These are phyloP conservation scores for Toxotes jaculatrix DNA, from an alignment of 2,113 vertebrate genomes.

Conservation along the genomic window DNA sequence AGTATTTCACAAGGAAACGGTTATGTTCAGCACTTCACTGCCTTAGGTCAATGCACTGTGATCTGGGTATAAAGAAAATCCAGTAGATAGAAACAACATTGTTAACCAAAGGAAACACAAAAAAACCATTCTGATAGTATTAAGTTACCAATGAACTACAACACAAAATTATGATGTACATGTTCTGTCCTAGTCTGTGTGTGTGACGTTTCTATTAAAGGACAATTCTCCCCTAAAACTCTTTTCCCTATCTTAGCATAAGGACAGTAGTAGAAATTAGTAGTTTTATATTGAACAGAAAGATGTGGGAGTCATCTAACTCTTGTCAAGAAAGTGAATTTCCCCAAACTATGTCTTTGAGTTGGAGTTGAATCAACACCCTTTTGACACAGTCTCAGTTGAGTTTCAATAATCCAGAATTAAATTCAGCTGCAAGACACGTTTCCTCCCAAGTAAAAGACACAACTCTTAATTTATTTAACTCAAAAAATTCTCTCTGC, in stretches of 20 bases:
- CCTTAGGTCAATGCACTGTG: not conserved
- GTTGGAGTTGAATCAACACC: not conserved
- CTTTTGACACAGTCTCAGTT: too few species aligned
- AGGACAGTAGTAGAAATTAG: not conserved
- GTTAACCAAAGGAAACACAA: not conserved
- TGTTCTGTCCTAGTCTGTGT: not conserved
- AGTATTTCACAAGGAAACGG: constrained; percentile 21
- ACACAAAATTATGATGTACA: not conserved
- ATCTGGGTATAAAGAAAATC: not conserved
- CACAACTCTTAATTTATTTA: not conserved
- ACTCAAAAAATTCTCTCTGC: not conserved
- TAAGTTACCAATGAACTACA: not conserved
- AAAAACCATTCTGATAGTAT: not conserved
- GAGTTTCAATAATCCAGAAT: too few species aligned
- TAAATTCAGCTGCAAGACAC: not conserved
- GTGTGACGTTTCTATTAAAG: too few species aligned
- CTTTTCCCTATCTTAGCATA: not conserved
- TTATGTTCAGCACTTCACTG: constrained; percentile 13
- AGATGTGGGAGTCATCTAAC: not conserved
- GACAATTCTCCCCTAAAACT: too few species aligned
- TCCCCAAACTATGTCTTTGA: not conserved
- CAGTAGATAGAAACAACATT: not conserved
- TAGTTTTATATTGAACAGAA: not conserved
- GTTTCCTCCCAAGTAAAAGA: constrained; percentile 1
- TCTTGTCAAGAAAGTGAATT: constrained; percentile 1